Base-by-base conservation (phyloP, 2,797 vertebrate species). In the Sebastes reedi region DNA sequence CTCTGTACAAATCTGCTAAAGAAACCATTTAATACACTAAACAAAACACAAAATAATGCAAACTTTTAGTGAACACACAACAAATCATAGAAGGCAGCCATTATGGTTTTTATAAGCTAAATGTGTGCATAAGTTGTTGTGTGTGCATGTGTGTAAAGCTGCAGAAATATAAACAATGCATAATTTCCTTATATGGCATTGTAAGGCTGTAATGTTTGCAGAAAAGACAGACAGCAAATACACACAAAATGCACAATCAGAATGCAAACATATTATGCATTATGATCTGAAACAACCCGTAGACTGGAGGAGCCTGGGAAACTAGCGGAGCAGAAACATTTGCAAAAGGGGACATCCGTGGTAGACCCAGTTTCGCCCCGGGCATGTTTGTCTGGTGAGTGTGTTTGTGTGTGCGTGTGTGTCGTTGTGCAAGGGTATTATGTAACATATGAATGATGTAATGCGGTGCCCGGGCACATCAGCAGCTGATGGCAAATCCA, bases 401-500 rank as follows among this genome's bases (percentile, higher is more conserved):
- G 62, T 80, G 79, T 78, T 61, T 39, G 36, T 77, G 72, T 61
- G 29, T 65, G 72, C 55, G 27, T 64, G 71, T 70, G 77, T 82
- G 60, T 59, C n/a, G 9, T 82, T 86, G 87, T 90, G 91, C 89
- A 72, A 79, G 80, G 79, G 76, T 79, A 80, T 95, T 96, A 95
- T 90, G 88, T 94, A 96, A 96, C 81, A 67, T 80, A 24, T 32
- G 55, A 91, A 83, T 95, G 93, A 95, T 94, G 94, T 95, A 95
- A 96, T 95, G 88, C 82, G 4, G 75, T 78, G 78, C 77, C 69
- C 34, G 24, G 86, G 82, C 84, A 90, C 85, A 92, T 91, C 85
- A 88, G 86, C 90, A 74, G 88, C 87, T 87, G 82, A 92, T 84
- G 88, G 89, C 87, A 80, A 74, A 91, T 90, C 85, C 74, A 81